phyloP scores from a whole-genome alignment of 1,140 invertebrate species.

The Popillia japonica region DNA sequence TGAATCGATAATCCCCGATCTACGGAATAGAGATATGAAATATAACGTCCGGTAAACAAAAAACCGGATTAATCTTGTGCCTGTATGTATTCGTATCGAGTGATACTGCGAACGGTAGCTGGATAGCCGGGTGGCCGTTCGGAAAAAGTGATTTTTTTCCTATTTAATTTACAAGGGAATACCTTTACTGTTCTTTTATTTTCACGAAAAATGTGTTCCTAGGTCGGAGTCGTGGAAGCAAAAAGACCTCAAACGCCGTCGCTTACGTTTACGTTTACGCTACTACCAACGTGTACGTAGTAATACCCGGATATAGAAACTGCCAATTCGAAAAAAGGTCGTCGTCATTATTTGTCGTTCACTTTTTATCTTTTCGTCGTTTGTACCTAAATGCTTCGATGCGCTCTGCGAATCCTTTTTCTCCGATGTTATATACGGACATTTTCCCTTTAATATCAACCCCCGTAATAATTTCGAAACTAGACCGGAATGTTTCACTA shows the following conservation, averaged over 20 bases:
- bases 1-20: no score
- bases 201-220: not conserved
- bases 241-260: not conserved
- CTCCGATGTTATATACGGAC: not conserved
- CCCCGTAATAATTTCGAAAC: no score
- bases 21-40: no score
- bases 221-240: not conserved
- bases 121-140: no score
- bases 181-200: not conserved
- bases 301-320: not conserved
- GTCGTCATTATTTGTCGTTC: conserved; percentile 24
- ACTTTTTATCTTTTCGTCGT: conserved; percentile 19
- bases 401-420: not conserved
- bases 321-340: conserved; percentile 12
- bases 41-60: no score
- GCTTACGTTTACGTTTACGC: not conserved
- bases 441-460: not conserved
- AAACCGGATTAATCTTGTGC: no score
- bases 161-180: conserved; percentile 25
- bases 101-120: no score
- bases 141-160: not conserved
- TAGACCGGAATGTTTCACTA: no score
- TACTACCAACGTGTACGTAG: no score
- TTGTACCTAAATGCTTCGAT: no score
- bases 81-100: no score